phyloP scores from a whole-genome alignment of 2,797 vertebrate genomes.

The Champsocephalus esox region DNA sequence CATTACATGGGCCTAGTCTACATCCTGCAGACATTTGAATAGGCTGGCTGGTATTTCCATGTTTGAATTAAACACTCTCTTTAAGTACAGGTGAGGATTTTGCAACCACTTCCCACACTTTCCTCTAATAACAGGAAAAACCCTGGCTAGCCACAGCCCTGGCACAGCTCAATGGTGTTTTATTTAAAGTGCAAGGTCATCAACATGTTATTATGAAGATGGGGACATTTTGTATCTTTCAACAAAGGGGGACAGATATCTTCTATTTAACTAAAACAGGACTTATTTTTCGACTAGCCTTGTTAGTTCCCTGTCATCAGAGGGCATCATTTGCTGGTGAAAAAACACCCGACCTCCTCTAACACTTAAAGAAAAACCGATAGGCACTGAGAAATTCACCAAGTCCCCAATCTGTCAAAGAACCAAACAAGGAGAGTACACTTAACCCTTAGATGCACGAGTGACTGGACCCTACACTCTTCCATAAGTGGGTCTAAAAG shows the following conservation, averaged over 20 bases:
- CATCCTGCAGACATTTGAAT: constrained; percentile 52
- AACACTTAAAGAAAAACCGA: constrained; percentile 46
- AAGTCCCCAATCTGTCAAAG: constrained; percentile 74
- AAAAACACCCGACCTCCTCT: constrained; percentile 30
- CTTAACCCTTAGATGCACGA: constrained; percentile 10
- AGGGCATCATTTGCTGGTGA: constrained; percentile 30
- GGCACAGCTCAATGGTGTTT: constrained; percentile 16
- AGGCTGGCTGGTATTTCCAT: constrained; percentile 39
- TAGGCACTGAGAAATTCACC: constrained; percentile 43
- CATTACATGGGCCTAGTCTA: constrained; percentile 37
- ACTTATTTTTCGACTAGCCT: constrained; percentile 21
- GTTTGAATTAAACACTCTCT: constrained; percentile 8
- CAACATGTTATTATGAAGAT: constrained; percentile 15
- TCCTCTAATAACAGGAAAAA: constrained; percentile 26
- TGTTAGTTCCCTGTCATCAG: constrained; percentile 40
- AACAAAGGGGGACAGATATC: constrained; percentile 15
- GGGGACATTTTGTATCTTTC: constrained; percentile 3
- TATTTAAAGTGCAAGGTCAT: constrained; percentile 4
- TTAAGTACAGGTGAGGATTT: constrained; percentile 13
- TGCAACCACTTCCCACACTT: constrained; percentile 21
- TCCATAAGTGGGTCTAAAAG: too few species aligned
- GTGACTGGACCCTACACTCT: too few species aligned
- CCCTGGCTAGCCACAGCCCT: background rate
- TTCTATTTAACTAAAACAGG: constrained; percentile 18
- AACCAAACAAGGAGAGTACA: constrained; percentile 51